A percentile compares a stretch with the other conserved stretches of the same genome.
phyloP scores from a whole-genome alignment of 2,888 invertebrate genomes.

The Timandra comae region DNA sequence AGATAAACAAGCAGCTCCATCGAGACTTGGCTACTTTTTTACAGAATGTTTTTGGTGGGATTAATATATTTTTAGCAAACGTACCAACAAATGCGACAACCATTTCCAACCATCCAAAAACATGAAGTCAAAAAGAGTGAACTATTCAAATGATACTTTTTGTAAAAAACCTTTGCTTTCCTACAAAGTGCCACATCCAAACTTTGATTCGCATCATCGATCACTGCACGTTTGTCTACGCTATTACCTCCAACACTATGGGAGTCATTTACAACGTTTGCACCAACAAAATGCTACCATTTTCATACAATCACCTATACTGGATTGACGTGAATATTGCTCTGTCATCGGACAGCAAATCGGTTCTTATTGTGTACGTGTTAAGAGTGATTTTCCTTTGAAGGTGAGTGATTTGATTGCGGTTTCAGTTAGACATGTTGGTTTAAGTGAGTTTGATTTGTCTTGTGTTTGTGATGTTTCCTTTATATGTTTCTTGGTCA shows the following conservation, averaged over 20 bases:
- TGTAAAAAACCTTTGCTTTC: no score
- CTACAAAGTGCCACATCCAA: conserved; percentile 25
- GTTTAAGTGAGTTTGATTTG: conserved; percentile 16
- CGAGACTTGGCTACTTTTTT: no score
- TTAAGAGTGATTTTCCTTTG: conserved; percentile 18
- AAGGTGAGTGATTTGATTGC: conserved; percentile 11
- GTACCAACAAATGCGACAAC: no score
- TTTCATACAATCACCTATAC: conserved; percentile 49
- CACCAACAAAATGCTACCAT: conserved; percentile 41
- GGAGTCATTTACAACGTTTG: conserved; percentile 23
- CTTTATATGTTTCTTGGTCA: neutral
- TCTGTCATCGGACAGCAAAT: conserved; percentile 19
- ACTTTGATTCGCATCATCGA: conserved; percentile 5
- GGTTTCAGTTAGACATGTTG: conserved; percentile 25
- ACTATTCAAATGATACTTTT: no score
- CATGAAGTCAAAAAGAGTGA: no score
- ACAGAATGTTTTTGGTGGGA: no score
- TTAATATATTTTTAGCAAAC: no score
- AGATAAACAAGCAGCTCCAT: no score
- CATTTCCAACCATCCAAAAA: no score
- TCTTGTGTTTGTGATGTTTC: no score
- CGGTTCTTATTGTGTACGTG: conserved; percentile 13
- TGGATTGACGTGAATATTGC: conserved; percentile 49
- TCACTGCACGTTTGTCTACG: conserved; percentile 19
- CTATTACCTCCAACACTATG: conserved; percentile 26